Evolutionary conservation across 2,113 vertebrate genomes (phyloP), one percentile per base, ranked within the genome.

Genomic region (Piprites chloris): DNA sequence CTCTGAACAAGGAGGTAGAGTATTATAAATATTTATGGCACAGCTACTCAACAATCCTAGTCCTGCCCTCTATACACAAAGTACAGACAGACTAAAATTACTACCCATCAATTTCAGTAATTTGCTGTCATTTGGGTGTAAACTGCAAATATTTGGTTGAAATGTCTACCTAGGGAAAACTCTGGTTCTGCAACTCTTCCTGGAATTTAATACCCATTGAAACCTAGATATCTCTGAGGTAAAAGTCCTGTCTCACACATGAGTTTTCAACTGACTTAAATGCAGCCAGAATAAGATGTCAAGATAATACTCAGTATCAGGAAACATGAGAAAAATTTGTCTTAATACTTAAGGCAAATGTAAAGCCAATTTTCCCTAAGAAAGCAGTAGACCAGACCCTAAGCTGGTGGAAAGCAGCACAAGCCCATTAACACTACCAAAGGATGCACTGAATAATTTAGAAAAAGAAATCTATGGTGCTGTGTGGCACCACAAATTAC

Each of bases 401-500:
- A 67, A 87, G 26, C 26, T 90, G 76, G 28, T 87, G 20, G 41
- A 75, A 94, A 90, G 89, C n/a, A 84, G 20, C n/a, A 32, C 7
- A 81, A 86, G 47, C 9, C 83, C 65, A 92, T 94, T 89, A 93
- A 65, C 41, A 55, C 10, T 2, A 4, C 52, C 72, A 83, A 87
- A 87, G 52, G 12, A 65, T 55, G 47, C 44, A 35, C 27, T 74
- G 84, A 88, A 86, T 88, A 77, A 77, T 91, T 97, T 58, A 81
- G 72, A 61, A 83, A 92, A 93, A 90, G 50, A 93, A 94, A 83
- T 66, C 63, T 61, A 5, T 63, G 79, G 56, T 72, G 56, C 61
- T 68, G 47, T 72, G 61, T 23, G 2, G 85, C 83, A 96, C 73
- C 85, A 93, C 83, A 97, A 95, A 96, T 92, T 71, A 91, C 87